Conservation (phyloP, 2,797 vertebrate species). For the Halcyon smyrnensis region DNA sequence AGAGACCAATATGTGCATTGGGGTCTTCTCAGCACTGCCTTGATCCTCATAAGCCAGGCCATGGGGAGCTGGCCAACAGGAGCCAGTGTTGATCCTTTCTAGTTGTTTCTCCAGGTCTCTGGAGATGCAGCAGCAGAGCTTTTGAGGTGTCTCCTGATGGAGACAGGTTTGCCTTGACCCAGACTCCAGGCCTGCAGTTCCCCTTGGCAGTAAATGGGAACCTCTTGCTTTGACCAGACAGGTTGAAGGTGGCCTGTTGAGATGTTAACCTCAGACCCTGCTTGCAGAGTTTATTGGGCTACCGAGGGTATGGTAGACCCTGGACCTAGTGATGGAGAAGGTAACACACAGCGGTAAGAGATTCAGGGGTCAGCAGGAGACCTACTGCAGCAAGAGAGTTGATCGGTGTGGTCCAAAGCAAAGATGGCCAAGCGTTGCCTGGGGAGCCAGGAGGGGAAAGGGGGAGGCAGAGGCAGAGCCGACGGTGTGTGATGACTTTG, state of each 20-base stretch:
- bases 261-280: not conserved
- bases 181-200: not conserved
- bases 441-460: not conserved
- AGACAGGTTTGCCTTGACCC: not conserved
- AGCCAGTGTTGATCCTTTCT: not conserved
- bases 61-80: rapidly evolving
- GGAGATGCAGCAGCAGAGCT: not conserved
- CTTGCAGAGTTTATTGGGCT: not conserved
- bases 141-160: not conserved
- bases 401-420: not conserved
- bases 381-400: not conserved
- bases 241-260: not conserved
- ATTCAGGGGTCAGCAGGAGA: not conserved
- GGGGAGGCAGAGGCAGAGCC: not conserved
- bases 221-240: not conserved
- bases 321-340: not conserved
- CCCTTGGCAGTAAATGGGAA: not conserved
- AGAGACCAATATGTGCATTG: rapidly evolving
- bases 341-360: not conserved
- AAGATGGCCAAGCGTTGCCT: not conserved
- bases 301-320: rapidly evolving
- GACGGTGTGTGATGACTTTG: not conserved
- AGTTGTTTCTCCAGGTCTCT: not conserved
- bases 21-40: not conserved
- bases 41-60: not conserved